phyloP scores from a whole-genome alignment of 2,797 vertebrate genomes.

The Takifugu rubripes region DNA sequence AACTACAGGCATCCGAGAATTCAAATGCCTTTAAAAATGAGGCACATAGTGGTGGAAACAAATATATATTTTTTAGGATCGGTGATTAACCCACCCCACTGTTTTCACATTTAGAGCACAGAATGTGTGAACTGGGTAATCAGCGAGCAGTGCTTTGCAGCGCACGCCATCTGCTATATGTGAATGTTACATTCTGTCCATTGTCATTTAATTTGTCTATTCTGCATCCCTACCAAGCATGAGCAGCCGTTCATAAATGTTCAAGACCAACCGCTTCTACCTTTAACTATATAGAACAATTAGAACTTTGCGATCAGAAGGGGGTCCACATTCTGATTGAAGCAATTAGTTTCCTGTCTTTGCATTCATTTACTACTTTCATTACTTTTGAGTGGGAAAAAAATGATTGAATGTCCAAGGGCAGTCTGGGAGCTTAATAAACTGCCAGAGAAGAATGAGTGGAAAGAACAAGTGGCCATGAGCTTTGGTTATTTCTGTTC shows the following conservation, averaged over 20 bases:
- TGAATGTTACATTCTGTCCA: conserved; percentile 48
- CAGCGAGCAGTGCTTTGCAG: conserved; percentile 29
- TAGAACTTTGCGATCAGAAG: conserved; percentile 16
- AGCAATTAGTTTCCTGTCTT: conserved; percentile 65
- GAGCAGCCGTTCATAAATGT: conserved; percentile 6
- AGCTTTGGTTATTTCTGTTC: conserved; percentile 48
- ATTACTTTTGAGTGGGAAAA: conserved; percentile 53
- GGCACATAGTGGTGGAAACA: conserved; percentile 4
- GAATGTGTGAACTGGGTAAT: conserved; percentile 48
- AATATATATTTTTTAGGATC: conserved; percentile 16
- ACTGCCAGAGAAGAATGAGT: conserved; percentile 49
- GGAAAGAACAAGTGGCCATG: conserved; percentile 48
- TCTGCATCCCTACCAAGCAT: conserved; percentile 9
- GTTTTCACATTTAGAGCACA: conserved; percentile 38
- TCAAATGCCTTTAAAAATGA: conserved; percentile 15
- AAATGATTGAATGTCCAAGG: conserved; percentile 66
- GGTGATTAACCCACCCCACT: conserved; percentile 39
- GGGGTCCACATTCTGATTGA: conserved; percentile 51
- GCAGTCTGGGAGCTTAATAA: conserved; percentile 59
- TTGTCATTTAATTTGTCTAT: conserved; percentile 50
- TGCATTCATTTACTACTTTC: conserved; percentile 62
- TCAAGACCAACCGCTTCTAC: neutral
- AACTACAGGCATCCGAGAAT: conserved; percentile 27
- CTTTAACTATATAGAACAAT: conserved; percentile 9
- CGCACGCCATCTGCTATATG: conserved; percentile 58